A percentile compares a stretch with the other conserved stretches of the same genome.
phyloP scores from a whole-genome alignment of 2,888 invertebrate genomes.

The Ochlodes sylvanus region DNA sequence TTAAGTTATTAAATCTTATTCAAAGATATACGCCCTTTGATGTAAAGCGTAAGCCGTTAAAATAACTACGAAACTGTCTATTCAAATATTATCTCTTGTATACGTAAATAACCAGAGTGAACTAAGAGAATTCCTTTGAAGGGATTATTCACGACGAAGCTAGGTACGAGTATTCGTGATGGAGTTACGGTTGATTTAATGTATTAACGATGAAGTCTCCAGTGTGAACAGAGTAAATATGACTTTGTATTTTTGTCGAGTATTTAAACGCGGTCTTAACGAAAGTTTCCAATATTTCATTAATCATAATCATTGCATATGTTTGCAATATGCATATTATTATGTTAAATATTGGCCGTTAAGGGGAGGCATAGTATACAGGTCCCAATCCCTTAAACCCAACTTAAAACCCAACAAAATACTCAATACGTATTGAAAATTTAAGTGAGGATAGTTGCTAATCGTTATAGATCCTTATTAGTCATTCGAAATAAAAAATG shows the following conservation, averaged over 20 bases:
- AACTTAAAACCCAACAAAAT: too few species aligned
- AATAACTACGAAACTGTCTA: constrained; percentile 22
- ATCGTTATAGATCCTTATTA: too few species aligned
- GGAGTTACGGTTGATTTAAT: constrained; percentile 7
- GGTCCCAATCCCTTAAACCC: too few species aligned
- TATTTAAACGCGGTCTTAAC: too few species aligned
- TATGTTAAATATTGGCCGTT: too few species aligned
- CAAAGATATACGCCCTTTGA: constrained; percentile 26
- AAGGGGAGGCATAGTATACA: too few species aligned
- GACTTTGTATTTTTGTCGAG: background rate
- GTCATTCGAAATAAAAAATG: too few species aligned
- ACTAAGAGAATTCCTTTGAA: constrained; percentile 32
- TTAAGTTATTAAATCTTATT: constrained; percentile 24
- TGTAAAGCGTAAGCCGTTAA: constrained; percentile 3
- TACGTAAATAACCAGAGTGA: constrained; percentile 23
- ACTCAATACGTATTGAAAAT: too few species aligned
- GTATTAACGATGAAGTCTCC: background rate
- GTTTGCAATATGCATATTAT: too few species aligned
- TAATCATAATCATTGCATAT: too few species aligned
- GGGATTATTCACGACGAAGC: constrained; percentile 25
- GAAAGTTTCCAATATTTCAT: too few species aligned
- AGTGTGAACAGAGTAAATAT: background rate
- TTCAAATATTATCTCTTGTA: constrained; percentile 30
- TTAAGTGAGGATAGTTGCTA: too few species aligned
- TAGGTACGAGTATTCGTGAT: constrained; percentile 11